Conservation (phyloP, 2,113 vertebrate genomes). For the Ammospiza caudacuta region DNA sequence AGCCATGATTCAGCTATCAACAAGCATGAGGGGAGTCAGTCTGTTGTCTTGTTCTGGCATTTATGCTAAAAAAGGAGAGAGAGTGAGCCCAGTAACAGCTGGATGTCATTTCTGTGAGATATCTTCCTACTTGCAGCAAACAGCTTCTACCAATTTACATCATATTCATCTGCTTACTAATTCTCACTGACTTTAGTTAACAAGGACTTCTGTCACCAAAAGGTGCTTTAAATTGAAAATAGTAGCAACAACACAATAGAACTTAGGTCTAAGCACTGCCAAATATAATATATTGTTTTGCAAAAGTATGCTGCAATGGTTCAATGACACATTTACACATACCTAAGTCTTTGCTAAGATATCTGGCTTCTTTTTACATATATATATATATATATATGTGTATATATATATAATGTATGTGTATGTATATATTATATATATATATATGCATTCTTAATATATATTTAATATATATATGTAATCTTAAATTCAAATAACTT, state of each 20-base stretch:
- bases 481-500: not conserved
- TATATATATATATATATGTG: not conserved
- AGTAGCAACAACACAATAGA: not conserved
- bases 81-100: not conserved
- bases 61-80: not conserved
- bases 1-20: not conserved
- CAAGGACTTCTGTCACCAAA: not conserved
- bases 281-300: not conserved
- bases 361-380: not conserved
- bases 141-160: not conserved
- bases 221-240: not conserved
- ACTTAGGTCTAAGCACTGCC: not conserved
- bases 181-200: not conserved
- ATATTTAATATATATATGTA: not conserved
- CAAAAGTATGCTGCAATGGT: not conserved
- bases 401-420: not conserved
- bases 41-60: not conserved
- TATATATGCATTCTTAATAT: too few relatives aligned
- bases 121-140: not conserved
- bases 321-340: not conserved
- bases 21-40: not conserved
- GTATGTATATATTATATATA: not conserved
- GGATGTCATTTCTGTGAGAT: not conserved
- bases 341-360: not conserved
- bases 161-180: not conserved